phyloP scores from a whole-genome alignment of 2,797 vertebrate genomes.

The Xenentodon cancila region DNA sequence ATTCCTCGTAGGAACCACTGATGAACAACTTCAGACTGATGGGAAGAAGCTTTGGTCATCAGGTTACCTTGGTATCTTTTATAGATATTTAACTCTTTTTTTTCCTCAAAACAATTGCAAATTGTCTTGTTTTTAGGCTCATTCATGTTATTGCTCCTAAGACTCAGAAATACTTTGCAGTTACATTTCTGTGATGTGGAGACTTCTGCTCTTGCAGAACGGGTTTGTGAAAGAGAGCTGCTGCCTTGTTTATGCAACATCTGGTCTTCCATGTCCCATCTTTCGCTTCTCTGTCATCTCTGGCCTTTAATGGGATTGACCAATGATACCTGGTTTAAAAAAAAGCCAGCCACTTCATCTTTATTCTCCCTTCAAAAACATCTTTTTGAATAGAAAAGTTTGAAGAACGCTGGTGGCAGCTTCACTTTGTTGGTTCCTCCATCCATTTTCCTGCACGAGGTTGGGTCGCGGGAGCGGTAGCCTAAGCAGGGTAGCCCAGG shows the following conservation, averaged over 20 bases:
- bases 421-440: conserved; percentile 23
- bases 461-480: too few relatives aligned
- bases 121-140: not conserved
- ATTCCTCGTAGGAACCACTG: not conserved
- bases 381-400: conserved; percentile 26
- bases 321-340: not conserved
- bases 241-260: conserved; percentile 33
- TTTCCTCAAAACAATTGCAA: not conserved
- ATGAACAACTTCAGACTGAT: not conserved
- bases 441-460: too few relatives aligned
- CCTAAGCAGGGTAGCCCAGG: too few relatives aligned
- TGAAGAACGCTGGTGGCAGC: conserved; percentile 6
- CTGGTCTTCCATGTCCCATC: conserved; percentile 2
- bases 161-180: conserved; percentile 12
- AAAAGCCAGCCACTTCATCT: conserved; percentile 1
- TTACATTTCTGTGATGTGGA: conserved; percentile 5
- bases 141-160: conserved; percentile 5
- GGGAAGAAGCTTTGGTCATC: not conserved
- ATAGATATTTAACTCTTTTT: not conserved
- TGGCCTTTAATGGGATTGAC: conserved; percentile 4
- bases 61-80: not conserved
- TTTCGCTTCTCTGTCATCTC: not conserved
- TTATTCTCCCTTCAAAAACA: not conserved
- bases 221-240: conserved; percentile 6
- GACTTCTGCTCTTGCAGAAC: conserved; percentile 10